Conservation (phyloP, 1,140 invertebrate species). For the Drosophila insularis region DNA sequence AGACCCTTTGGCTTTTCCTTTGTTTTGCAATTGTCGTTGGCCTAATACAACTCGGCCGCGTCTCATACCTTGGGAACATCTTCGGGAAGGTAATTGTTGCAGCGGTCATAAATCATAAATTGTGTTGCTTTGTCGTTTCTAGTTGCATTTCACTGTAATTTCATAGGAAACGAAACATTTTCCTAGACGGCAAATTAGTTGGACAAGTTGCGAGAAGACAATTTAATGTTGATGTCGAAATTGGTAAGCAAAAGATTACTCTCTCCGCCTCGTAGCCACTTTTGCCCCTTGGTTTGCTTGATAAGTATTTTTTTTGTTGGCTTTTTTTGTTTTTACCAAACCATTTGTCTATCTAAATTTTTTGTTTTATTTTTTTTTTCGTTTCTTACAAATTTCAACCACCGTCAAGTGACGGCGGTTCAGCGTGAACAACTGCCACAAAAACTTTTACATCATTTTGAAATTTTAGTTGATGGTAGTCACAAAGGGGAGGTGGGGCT, state of each 20-base stretch:
- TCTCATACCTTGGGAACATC: constrained; percentile 70
- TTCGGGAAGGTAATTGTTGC: constrained; percentile 71
- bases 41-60: constrained; percentile 17
- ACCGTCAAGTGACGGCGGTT: neutral
- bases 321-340: neutral
- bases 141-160: constrained; percentile 69
- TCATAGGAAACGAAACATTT: constrained; percentile 45
- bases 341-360: constrained; percentile 7
- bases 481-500: neutral
- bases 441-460: constrained; percentile 53
- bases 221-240: neutral
- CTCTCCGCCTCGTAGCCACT: neutral
- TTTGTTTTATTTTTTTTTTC: neutral
- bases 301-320: neutral
- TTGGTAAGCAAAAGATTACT: neutral
- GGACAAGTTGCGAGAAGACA: constrained; percentile 27
- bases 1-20: neutral
- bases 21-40: constrained; percentile 21
- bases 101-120: constrained; percentile 75
- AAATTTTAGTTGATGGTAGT: constrained; percentile 8
- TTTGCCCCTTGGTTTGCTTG: neutral
- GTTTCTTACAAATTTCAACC: constrained; percentile 28
- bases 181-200: constrained; percentile 62
- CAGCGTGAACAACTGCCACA: constrained; percentile 24
- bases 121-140: constrained; percentile 53